Conservation (phyloP, 1,140 invertebrate species). For the Drosophila bipectinata region DNA sequence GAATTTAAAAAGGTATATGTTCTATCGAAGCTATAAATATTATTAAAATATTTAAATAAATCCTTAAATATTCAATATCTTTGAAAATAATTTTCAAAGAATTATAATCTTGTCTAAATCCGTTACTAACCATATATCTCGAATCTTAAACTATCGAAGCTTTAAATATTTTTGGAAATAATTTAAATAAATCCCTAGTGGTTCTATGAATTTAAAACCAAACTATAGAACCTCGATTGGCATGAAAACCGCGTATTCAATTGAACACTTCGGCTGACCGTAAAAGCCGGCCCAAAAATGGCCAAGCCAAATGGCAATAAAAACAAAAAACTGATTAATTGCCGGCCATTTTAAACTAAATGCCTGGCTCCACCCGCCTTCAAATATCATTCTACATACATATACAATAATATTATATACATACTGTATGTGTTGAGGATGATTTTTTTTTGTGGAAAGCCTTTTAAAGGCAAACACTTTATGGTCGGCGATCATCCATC, state of each 20-base stretch:
- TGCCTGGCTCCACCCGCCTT: constrained; percentile 9
- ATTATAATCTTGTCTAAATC: too few species aligned
- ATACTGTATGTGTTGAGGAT: too few species aligned
- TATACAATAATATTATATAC: neutral
- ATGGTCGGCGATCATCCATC: constrained; percentile 60
- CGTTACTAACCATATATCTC: too few species aligned
- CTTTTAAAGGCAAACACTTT: constrained; percentile 59
- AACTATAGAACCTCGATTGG: neutral
- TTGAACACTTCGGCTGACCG: constrained; percentile 17
- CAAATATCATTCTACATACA: neutral
- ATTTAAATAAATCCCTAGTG: too few species aligned
- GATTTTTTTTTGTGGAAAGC: constrained; percentile 7
- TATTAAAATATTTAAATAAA: too few species aligned
- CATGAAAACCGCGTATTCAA: constrained; percentile 8
- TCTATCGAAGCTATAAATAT: too few species aligned
- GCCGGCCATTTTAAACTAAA: constrained; percentile 30
- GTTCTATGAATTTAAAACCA: too few species aligned
- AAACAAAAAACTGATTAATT: constrained; percentile 41
- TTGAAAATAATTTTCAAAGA: too few species aligned
- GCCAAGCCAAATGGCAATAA: constrained; percentile 2
- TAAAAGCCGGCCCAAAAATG: constrained; percentile 13
- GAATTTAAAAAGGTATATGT: too few species aligned
- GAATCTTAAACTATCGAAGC: too few species aligned
- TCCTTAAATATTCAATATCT: too few species aligned
- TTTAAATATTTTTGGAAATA: too few species aligned